Evolutionary conservation across 2,888 invertebrate species (phyloP).

Genomic region (Liodrosophila aerea): DNA sequence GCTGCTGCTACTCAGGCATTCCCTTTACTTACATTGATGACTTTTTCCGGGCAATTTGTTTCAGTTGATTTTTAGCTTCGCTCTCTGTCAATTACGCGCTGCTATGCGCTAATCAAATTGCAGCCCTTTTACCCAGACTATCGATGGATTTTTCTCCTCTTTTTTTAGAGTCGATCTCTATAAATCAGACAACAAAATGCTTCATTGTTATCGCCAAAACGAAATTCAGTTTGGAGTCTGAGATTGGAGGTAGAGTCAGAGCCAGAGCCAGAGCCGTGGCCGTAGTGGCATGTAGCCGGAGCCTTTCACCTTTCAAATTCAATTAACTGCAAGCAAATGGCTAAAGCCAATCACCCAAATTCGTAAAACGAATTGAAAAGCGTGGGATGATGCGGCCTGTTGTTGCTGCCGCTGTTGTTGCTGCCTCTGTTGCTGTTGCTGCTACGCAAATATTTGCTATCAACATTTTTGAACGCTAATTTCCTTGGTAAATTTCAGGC

Average conservation of each 20-base stretch:
- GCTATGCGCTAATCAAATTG: constrained; percentile 52
- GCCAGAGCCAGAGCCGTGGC: not conserved
- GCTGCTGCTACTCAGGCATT: too few relatives aligned
- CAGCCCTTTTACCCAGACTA: constrained; percentile 50
- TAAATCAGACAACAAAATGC: constrained; percentile 70
- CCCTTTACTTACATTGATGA: constrained; percentile 13
- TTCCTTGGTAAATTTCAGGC: constrained; percentile 68
- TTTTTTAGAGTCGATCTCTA: constrained; percentile 22
- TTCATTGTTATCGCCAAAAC: constrained; percentile 64
- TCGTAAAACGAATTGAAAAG: constrained; percentile 71
- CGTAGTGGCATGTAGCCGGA: not conserved
- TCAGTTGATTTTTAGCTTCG: constrained; percentile 6
- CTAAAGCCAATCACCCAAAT: constrained; percentile 70
- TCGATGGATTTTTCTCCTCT: constrained; percentile 13
- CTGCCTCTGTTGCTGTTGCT: constrained; percentile 12
- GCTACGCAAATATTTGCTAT: constrained; percentile 70
- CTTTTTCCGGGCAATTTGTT: constrained; percentile 37
- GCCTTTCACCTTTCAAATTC: constrained; percentile 77
- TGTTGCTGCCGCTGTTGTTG: constrained; percentile 16
- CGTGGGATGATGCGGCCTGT: constrained; percentile 60
- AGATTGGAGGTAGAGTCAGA: not conserved
- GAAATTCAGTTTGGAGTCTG: constrained; percentile 29
- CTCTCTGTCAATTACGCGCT: constrained; percentile 19
- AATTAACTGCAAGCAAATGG: constrained; percentile 74
- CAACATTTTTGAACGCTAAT: constrained; percentile 78